A percentile compares a stretch with the other conserved stretches of the same genome.
phyloP scores from a whole-genome alignment of 2,797 vertebrate genomes.

The Columba guinea region DNA sequence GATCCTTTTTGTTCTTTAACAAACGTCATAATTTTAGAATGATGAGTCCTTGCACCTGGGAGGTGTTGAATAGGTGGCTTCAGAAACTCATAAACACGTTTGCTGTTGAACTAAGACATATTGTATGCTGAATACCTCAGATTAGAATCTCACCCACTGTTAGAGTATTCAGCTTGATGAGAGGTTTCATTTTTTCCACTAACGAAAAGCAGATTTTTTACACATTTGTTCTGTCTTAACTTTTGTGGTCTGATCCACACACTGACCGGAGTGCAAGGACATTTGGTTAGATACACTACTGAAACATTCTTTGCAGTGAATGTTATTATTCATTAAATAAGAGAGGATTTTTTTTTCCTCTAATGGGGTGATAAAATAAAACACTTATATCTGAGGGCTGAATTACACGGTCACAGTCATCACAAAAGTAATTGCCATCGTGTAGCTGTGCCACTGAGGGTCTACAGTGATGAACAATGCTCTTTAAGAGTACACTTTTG shows the following conservation, averaged over 20 bases:
- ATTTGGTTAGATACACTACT: constrained; percentile 26
- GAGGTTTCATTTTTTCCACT: constrained; percentile 45
- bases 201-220: constrained; percentile 43
- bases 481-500: constrained; percentile 57
- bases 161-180: constrained; percentile 11
- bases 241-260: constrained; percentile 44
- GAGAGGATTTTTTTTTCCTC: constrained; percentile 25
- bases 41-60: neutral
- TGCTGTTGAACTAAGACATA: neutral
- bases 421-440: constrained; percentile 70
- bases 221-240: constrained; percentile 44
- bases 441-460: constrained; percentile 30
- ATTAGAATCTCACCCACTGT: neutral
- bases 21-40: neutral
- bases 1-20: neutral
- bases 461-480: constrained; percentile 52
- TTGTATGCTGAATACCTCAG: neutral
- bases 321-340: constrained; percentile 63
- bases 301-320: constrained; percentile 35
- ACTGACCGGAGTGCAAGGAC: constrained; percentile 54
- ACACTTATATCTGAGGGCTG: constrained; percentile 55
- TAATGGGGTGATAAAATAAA: constrained; percentile 71
- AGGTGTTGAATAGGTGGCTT: neutral
- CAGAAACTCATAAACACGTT: neutral
- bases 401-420: constrained; percentile 57